Evolutionary conservation across 2,888 invertebrate species (phyloP).

Genomic region (Chrysolina oricalcia): DNA sequence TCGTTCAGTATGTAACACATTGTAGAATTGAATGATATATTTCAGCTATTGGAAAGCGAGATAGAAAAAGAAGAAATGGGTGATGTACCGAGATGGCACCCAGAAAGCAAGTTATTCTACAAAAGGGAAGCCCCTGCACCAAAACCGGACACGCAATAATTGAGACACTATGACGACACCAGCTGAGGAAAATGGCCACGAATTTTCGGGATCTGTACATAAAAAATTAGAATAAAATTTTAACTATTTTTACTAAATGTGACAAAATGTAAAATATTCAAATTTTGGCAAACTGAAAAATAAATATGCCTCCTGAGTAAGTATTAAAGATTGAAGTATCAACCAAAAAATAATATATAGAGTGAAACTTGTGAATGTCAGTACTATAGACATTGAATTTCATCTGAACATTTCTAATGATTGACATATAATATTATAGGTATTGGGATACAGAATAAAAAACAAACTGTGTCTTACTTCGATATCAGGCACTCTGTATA

Average conservation of each 20-base stretch:
- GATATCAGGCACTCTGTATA: slow-evolving; percentile 43
- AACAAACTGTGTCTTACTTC: slow-evolving; percentile 42
- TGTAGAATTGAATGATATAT: slow-evolving; percentile 13
- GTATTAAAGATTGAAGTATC: slow-evolving; percentile 13
- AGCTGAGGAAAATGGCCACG: slow-evolving; percentile 45
- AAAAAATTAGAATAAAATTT: slow-evolving; percentile 41
- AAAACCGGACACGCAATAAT: slow-evolving; percentile 35
- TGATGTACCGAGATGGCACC: slow-evolving; percentile 67
- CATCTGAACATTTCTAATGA: neutral
- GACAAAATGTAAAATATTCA: slow-evolving; percentile 36
- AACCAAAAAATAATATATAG: slow-evolving; percentile 30
- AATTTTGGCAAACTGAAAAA: slow-evolving; percentile 49
- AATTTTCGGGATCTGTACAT: slow-evolving; percentile 46
- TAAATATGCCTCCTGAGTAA: neutral
- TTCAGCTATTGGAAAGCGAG: slow-evolving; percentile 66
- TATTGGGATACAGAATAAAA: slow-evolving; percentile 55
- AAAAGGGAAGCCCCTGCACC: slow-evolving; percentile 63
- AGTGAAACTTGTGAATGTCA: slow-evolving; percentile 20
- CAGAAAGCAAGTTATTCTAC: slow-evolving; percentile 67
- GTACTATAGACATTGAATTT: neutral
- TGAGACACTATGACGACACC: slow-evolving; percentile 35
- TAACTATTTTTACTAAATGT: slow-evolving; percentile 48
- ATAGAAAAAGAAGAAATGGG: slow-evolving; percentile 67
- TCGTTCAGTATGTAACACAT: neutral
- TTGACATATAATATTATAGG: slow-evolving; percentile 48